Base-by-base conservation (phyloP, 2,888 invertebrate species). In the Trichogramma dendrolimi region DNA sequence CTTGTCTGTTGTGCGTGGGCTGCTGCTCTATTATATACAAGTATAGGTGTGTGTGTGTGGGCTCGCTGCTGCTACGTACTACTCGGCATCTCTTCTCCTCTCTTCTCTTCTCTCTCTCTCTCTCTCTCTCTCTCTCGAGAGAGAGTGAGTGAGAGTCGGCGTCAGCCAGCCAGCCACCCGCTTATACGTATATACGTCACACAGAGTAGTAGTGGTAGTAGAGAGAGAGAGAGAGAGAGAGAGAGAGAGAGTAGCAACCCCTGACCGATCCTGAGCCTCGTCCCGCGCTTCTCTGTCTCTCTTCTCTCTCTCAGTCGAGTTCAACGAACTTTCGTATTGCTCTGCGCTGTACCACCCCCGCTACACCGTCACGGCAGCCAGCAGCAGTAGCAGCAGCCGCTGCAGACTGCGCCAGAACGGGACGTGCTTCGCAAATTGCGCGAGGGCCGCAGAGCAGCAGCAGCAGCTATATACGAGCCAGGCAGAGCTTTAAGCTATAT, bases 241-340 rank as follows among this genome's bases (percentile, higher is more conserved):
- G 58, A 58, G 40, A 41, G 40, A 38, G 51, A 44, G 11, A 44
- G 62, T 51, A 62, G 61, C 67, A 67, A 68, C 65, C 70, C 70
- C 65, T 67, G 63, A 64, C 68, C 66, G 67, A 68, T 70, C 67
- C 67, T 64, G 67, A 27, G 67, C 67, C 63, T 63, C 67, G 67
- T 64, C 64, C 64, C 51, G 55, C 49, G 54, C 58, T 52, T 56
- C 51, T 51, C 60, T 48, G 44, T 64, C 64, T 63, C 51, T 55
- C 49, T 55, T 55, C 55, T 56, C 51, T 51, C 60, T 48, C 41
- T 43, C 54, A 39, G 41, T 44, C 58, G 57, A 55, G 63, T 58
- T 65, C 65, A 68, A 70, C 69, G 69, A 69, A 67, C 69, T 62
- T 63, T 66, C 69, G 27, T 27, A 27, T 27, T 27, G 27, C 27